phyloP scores from a whole-genome alignment of 23 tunicate genomes.

The Ascidia mentula region DNA sequence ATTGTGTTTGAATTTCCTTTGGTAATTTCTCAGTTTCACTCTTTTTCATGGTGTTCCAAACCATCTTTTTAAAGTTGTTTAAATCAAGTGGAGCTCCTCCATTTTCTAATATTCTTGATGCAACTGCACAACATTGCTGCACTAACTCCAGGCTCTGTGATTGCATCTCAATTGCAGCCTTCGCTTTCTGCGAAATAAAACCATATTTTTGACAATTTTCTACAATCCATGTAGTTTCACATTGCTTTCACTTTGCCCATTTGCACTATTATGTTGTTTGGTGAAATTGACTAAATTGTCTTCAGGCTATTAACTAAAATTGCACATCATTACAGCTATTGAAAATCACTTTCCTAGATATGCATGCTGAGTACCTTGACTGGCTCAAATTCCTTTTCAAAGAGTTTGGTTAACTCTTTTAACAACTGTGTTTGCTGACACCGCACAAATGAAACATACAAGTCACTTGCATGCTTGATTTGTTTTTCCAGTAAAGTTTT shows the following conservation, averaged over 20 bases:
- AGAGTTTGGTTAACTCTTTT: conserved; percentile 37
- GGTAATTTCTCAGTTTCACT: conserved; percentile 44
- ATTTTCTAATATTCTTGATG: conserved; percentile 41
- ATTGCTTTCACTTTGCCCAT: too few relatives aligned
- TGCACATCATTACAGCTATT: too few relatives aligned
- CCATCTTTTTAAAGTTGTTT: conserved; percentile 56
- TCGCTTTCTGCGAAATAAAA: conserved; percentile 41
- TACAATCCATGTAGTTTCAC: too few relatives aligned
- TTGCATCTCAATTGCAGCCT: conserved; percentile 40
- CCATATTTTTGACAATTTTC: neutral
- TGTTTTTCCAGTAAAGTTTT: conserved; percentile 27
- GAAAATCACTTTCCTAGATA: too few relatives aligned
- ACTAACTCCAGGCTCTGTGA: conserved; percentile 52
- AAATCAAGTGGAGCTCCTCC: conserved; percentile 71
- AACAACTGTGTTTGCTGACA: conserved; percentile 28
- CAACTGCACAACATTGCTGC: conserved; percentile 59
- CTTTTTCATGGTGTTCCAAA: conserved; percentile 53
- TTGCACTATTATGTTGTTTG: conserved; percentile 4
- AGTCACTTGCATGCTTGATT: conserved; percentile 41
- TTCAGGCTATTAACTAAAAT: neutral
- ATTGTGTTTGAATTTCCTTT: conserved; percentile 25
- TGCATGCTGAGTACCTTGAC: conserved; percentile 39
- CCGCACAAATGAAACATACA: conserved; percentile 30
- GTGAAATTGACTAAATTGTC: neutral
- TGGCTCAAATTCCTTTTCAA: conserved; percentile 46